Conservation (phyloP, 2,888 invertebrate genomes). For the Chouioia cunea region DNA sequence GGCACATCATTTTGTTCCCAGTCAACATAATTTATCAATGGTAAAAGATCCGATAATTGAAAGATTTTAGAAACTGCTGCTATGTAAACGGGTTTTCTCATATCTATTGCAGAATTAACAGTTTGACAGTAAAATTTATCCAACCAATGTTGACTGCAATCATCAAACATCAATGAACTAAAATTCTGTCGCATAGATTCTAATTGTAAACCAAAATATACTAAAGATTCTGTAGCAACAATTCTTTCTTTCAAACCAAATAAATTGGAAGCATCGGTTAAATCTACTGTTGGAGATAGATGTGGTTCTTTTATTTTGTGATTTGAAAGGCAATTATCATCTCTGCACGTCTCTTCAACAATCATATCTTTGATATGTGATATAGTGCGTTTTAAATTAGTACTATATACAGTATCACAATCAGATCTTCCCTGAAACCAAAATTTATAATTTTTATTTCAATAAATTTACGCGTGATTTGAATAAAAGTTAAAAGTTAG, state of each 20-base stretch:
- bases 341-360: constrained; percentile 67
- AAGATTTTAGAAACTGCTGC: constrained; percentile 85
- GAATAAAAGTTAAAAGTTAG: too few species aligned
- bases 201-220: constrained; percentile 90
- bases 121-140: constrained; percentile 83
- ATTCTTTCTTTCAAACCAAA: constrained; percentile 89
- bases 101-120: constrained; percentile 78
- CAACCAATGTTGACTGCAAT: constrained; percentile 75
- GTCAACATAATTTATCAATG: constrained; percentile 91
- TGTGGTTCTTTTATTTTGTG: constrained; percentile 71
- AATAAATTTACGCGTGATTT: too few species aligned
- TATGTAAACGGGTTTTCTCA: constrained; percentile 89
- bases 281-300: constrained; percentile 76
- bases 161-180: constrained; percentile 81
- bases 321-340: constrained; percentile 63
- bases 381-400: constrained; percentile 80
- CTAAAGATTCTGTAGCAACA: constrained; percentile 92
- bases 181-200: constrained; percentile 87
- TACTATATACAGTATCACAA: constrained; percentile 71
- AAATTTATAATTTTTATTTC: too few species aligned
- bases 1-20: constrained; percentile 97
- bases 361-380: constrained; percentile 84
- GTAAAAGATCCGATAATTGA: constrained; percentile 81
- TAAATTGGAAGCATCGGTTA: constrained; percentile 78
- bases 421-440: constrained; percentile 75